These are phyloP conservation scores for Pelecanoides urinatrix DNA, from an alignment of 2,113 vertebrate species.

Conservation along the genomic window DNA sequence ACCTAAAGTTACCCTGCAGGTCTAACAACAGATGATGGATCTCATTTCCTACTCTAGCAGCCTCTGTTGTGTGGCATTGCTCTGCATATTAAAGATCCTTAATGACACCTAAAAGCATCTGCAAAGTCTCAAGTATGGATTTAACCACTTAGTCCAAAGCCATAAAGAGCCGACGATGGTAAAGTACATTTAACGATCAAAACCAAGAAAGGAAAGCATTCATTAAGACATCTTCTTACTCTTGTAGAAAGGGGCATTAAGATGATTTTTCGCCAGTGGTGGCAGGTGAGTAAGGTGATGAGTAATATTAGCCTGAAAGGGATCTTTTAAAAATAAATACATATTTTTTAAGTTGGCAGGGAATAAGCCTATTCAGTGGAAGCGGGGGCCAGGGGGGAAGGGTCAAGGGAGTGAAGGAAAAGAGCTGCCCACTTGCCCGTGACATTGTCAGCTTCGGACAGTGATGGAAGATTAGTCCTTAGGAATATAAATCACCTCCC, in stretches of 20 bases:
- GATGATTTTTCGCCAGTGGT: not conserved
- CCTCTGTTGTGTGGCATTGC: not conserved
- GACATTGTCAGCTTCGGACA: conserved; percentile 13
- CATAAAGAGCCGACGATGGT: not conserved
- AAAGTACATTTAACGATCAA: not conserved
- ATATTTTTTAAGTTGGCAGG: not conserved
- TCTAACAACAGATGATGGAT: not conserved
- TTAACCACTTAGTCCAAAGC: conserved; percentile 1
- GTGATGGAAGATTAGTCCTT: conserved; percentile 4
- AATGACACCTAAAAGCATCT: conserved; percentile 39
- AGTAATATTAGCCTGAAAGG: not conserved
- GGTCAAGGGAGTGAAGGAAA: not conserved
- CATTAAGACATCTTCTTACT: not conserved
- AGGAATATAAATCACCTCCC: conserved; percentile 34
- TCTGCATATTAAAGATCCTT: conserved; percentile 13
- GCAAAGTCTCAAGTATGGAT: not conserved
- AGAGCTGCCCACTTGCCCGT: not conserved
- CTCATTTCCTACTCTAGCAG: not conserved
- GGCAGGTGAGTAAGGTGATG: not conserved
- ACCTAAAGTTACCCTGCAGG: not conserved
- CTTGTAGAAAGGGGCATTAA: not conserved
- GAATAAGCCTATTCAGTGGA: not conserved
- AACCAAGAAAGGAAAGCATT: not conserved
- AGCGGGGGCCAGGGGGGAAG: not conserved
- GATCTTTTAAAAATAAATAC: not conserved